Conservation (phyloP, 2,113 vertebrate genomes). For the Archilochus colubris region DNA sequence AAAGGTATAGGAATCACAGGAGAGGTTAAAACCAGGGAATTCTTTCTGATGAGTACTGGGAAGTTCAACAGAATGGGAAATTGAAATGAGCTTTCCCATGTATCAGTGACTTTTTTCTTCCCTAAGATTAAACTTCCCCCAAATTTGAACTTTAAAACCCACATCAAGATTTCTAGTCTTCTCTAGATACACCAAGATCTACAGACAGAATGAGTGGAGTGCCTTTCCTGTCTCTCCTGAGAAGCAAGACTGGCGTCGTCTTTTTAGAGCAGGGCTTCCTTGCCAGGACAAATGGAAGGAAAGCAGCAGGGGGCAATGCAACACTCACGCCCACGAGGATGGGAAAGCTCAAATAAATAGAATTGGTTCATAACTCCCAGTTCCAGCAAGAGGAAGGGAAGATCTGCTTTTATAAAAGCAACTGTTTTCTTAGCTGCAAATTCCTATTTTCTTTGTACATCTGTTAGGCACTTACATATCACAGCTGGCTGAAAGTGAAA, state of each 20-base stretch:
- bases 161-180: background rate
- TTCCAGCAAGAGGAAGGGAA: background rate
- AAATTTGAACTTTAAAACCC: background rate
- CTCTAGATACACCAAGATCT: background rate
- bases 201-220: background rate
- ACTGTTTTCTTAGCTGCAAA: background rate
- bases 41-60: background rate
- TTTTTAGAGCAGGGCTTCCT: background rate
- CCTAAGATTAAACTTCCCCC: background rate
- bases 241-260: background rate
- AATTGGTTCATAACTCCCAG: background rate
- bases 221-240: background rate
- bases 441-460: background rate
- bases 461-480: background rate
- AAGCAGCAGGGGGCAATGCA: background rate
- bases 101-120: background rate
- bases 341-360: background rate
- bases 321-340: background rate
- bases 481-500: background rate
- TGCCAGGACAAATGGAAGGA: rapidly evolving
- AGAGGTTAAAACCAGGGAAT: background rate
- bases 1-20: background rate
- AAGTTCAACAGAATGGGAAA: background rate
- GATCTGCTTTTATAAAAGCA: background rate
- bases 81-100: background rate